Evolutionary conservation across 2,888 invertebrate species (phyloP), one percentile per base, ranked within the genome.

Genomic region (Poecilobothrus nobilitatus): DNA sequence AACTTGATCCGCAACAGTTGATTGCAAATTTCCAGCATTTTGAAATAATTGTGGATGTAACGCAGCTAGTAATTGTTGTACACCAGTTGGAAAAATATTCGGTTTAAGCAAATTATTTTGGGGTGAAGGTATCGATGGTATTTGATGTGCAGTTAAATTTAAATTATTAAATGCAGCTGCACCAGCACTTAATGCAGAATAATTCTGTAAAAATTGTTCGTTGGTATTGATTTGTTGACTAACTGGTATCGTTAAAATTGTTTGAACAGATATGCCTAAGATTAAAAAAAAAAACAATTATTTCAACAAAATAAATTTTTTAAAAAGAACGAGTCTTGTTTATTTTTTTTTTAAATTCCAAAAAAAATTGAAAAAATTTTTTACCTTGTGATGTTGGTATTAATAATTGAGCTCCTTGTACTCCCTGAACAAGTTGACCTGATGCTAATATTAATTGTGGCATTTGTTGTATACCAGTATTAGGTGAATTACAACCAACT

Each of bases 381-480:
- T 79, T 83, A 94, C 95, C 95, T 88, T 95, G 94, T 72, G 95
- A 94, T 68, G 96, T 96, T 67, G 96, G 96, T 84, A 97, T 96
- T 76, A 96, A 88, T 70, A 97, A 87, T 80, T 96, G 96, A 66
- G 95, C 94, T 18, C 94, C 94, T 83, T 95, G 95, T 75, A 95
- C 94, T 74, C 94, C 94, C 81, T 94, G 94, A 71, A 94, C 91
- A 78, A 95, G 87, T 83, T 95, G 94, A 68, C 95, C 94, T 70
- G 94, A 94, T 71, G 94, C 94, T 75, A 95, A 85, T 79, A 95
- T 92, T 76, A 95, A 89, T 84, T 95, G 95, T 71, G 95, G 95
- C 90, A 95, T 92, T 76, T 82, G 82, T 68, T 79, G 76, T 37
- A 69, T 62, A 73, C 79, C 79, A 64, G 78, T 75, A 67, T 76